phyloP scores from a whole-genome alignment of 1,140 invertebrate genomes.

The Melipona quadrifasciata region DNA sequence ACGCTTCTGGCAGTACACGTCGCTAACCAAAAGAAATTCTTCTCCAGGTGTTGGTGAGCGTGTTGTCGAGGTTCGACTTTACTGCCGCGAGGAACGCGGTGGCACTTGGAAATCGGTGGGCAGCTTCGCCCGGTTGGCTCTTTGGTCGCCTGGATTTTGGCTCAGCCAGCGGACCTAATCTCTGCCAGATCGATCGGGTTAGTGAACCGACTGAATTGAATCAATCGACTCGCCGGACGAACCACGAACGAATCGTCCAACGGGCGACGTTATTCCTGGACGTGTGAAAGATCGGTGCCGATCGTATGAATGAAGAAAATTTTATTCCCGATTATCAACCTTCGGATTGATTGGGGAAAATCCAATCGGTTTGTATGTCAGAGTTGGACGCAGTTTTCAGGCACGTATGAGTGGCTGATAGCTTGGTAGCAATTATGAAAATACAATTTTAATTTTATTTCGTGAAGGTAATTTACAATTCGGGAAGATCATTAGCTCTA shows the following conservation, averaged over 20 bases:
- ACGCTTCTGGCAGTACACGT: background rate
- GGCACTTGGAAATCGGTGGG: constrained; percentile 45
- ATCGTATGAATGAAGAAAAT: background rate
- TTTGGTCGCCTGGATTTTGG: constrained; percentile 62
- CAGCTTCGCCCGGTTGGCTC: constrained; percentile 54
- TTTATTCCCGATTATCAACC: background rate
- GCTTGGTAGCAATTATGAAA: too few species aligned
- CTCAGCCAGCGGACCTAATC: constrained; percentile 61
- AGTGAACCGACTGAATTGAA: constrained; percentile 44
- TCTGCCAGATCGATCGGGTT: constrained; percentile 61
- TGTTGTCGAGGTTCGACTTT: constrained; percentile 67
- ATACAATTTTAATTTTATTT: too few species aligned
- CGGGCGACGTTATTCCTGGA: background rate
- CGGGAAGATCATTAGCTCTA: too few species aligned
- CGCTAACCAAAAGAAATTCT: background rate
- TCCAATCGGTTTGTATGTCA: background rate
- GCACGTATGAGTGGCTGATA: too few species aligned
- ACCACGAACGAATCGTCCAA: constrained; percentile 15
- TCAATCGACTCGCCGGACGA: constrained; percentile 44
- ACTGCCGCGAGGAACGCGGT: constrained; percentile 58
- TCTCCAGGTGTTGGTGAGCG: constrained; percentile 59
- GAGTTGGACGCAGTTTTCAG: too few species aligned
- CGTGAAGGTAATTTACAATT: too few species aligned
- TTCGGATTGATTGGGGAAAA: background rate
- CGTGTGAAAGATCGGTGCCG: background rate